Evolutionary conservation across 2,797 vertebrate genomes (phyloP).

Genomic region (Erethizon dorsatum): DNA sequence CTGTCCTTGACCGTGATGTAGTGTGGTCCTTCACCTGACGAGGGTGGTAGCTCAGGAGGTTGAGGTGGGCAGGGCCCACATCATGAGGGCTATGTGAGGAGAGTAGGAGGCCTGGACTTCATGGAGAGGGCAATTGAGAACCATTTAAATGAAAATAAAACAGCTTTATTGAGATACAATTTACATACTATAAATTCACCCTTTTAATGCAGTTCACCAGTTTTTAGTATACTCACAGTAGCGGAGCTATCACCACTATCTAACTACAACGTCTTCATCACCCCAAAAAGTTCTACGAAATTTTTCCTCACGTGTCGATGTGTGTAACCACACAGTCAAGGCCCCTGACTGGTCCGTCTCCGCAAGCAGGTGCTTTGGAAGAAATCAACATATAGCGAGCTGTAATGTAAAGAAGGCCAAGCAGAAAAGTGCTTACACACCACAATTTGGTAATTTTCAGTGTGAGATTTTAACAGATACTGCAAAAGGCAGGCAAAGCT

Average conservation of each 20-base stretch:
- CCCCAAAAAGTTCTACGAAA: neutral
- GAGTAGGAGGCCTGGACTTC: neutral
- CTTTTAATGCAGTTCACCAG: neutral
- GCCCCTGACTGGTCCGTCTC: fast-evolving
- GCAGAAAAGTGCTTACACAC: fast-evolving
- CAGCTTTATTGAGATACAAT: neutral
- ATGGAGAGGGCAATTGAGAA: neutral
- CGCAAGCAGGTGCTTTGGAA: neutral
- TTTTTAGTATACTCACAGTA: neutral
- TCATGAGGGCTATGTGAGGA: fast-evolving
- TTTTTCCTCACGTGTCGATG: neutral
- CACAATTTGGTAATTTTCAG: fast-evolving
- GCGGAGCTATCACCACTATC: fast-evolving
- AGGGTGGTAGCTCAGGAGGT: neutral
- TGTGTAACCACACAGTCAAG: neutral
- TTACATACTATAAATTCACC: neutral
- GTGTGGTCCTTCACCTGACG: neutral
- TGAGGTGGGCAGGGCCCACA: no score
- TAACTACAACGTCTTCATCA: neutral
- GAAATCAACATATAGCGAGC: fast-evolving
- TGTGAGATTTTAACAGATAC: neutral
- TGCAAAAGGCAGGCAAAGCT: neutral
- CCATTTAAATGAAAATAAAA: neutral
- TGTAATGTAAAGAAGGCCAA: fast-evolving
- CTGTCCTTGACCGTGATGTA: neutral